Evolutionary conservation across 2,888 invertebrate species (phyloP).

Genomic region (Apotomis betuletana): DNA sequence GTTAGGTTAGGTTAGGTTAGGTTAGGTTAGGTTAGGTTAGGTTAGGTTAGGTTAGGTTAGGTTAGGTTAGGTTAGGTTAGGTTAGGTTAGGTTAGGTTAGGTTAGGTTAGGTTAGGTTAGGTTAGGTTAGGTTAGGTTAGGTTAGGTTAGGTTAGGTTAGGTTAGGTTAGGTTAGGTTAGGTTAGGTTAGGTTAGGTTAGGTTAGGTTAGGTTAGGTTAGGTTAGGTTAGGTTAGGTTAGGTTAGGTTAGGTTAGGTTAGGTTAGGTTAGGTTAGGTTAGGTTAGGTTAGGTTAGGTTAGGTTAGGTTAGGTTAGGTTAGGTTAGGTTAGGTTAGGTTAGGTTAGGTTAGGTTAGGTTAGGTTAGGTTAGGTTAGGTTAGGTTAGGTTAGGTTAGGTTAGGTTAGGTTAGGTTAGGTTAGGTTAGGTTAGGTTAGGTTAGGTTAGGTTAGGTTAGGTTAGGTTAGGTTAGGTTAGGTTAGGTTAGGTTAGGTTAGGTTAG

Average conservation of each 20-base stretch:
- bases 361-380: slow-evolving; percentile 7
- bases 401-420: slow-evolving; percentile 7
- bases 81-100: slow-evolving; percentile 7
- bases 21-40: slow-evolving; percentile 7
- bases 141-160: slow-evolving; percentile 7
- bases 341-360: slow-evolving; percentile 7
- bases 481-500: slow-evolving; percentile 7
- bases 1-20: slow-evolving; percentile 7
- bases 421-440: slow-evolving; percentile 7
- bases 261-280: slow-evolving; percentile 7
- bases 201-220: slow-evolving; percentile 7
- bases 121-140: slow-evolving; percentile 7
- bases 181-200: slow-evolving; percentile 7
- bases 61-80: slow-evolving; percentile 7
- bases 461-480: slow-evolving; percentile 7
- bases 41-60: slow-evolving; percentile 7
- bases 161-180: slow-evolving; percentile 7
- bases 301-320: slow-evolving; percentile 7
- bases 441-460: slow-evolving; percentile 7
- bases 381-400: slow-evolving; percentile 7
- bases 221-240: slow-evolving; percentile 7
- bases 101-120: slow-evolving; percentile 7
- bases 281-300: slow-evolving; percentile 7
- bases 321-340: slow-evolving; percentile 7
- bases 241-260: slow-evolving; percentile 7